These are phyloP conservation scores for Linurgus olivaceus DNA, from an alignment of 2,797 vertebrate genomes.

Conservation along the genomic window DNA sequence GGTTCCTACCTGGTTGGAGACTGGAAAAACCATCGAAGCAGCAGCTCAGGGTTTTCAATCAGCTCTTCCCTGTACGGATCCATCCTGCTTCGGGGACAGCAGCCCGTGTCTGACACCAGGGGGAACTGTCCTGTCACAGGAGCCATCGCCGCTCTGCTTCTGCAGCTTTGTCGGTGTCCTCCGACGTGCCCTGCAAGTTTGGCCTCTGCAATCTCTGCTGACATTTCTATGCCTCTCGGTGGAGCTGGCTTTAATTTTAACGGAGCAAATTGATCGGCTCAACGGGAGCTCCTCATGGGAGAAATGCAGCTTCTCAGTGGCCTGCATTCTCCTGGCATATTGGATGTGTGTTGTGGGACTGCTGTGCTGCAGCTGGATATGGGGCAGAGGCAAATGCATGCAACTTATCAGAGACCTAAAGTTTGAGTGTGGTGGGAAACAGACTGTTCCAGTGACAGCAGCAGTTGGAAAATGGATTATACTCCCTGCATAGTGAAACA, in stretches of 20 bases:
- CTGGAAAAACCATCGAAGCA: neutral
- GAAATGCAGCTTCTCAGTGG: neutral
- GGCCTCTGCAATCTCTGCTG: neutral
- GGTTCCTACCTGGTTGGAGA: neutral
- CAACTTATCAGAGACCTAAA: neutral
- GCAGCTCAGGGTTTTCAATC: neutral
- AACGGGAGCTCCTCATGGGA: neutral
- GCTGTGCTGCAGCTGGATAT: neutral
- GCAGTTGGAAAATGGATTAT: neutral
- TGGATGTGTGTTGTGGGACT: neutral
- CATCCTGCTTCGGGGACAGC: neutral
- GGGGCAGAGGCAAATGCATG: neutral
- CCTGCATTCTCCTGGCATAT: neutral
- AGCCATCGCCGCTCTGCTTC: neutral
- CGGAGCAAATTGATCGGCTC: neutral
- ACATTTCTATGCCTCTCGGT: rapidly evolving
- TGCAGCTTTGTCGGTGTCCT: rapidly evolving
- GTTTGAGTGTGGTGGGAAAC: neutral
- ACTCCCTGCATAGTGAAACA: neutral
- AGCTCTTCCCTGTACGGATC: neutral
- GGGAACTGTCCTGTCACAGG: neutral
- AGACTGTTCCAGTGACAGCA: neutral
- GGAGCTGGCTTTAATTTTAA: neutral
- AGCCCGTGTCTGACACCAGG: neutral
- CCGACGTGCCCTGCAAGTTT: neutral